Evolutionary conservation across 2,113 vertebrate species (phyloP).

Genomic region (Emydocephalus ijimae): DNA sequence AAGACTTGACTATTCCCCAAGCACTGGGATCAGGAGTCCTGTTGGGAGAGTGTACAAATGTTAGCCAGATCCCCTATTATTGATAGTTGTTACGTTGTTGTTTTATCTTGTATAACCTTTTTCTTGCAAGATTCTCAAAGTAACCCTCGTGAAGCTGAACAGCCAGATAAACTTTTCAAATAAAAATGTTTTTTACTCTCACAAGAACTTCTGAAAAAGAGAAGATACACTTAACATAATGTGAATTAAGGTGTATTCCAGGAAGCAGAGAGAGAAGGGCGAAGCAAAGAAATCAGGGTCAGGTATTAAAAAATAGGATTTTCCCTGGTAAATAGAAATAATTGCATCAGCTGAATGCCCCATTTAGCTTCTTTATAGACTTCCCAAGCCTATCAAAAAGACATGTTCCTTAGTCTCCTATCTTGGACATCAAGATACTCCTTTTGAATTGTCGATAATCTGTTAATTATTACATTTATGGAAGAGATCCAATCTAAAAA

Average conservation of each 20-base stretch:
- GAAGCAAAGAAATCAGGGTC: neutral
- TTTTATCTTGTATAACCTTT: neutral
- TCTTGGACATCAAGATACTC: neutral
- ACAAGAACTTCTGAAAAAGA: neutral
- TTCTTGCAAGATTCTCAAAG: neutral
- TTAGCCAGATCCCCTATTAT: neutral
- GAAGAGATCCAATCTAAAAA: neutral
- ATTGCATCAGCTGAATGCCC: neutral
- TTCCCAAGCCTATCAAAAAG: neutral
- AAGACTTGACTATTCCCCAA: neutral
- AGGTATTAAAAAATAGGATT: neutral
- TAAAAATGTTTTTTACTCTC: neutral
- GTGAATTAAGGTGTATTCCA: neutral
- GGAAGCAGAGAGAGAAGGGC: neutral
- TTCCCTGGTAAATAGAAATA: neutral
- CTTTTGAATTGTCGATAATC: neutral
- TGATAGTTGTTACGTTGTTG: neutral
- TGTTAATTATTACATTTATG: neutral
- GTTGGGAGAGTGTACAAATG: neutral
- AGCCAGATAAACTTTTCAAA: neutral
- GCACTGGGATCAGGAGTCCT: neutral
- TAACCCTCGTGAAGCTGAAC: neutral
- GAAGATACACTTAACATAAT: neutral
- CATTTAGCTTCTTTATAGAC: neutral
- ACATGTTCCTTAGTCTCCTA: neutral